Conservation (phyloP, 2,113 vertebrate species). For the Manacus vitellinus region DNA sequence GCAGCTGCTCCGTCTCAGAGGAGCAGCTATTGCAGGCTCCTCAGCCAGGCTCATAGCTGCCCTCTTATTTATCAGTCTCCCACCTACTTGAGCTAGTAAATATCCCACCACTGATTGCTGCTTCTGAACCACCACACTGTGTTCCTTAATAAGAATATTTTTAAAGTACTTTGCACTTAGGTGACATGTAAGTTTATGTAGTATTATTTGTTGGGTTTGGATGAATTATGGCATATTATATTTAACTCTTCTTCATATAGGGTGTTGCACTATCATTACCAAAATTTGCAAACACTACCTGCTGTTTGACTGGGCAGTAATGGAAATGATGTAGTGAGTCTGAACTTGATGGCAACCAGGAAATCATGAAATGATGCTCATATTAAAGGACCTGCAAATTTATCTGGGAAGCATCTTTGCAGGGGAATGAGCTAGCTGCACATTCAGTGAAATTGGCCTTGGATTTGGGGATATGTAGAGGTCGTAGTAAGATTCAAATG, state of each 20-base stretch:
- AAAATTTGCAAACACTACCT: background rate
- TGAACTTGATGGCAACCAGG: background rate
- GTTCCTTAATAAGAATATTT: background rate
- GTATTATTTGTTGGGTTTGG: background rate
- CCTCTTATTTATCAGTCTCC: background rate
- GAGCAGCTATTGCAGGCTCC: background rate
- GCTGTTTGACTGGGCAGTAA: background rate
- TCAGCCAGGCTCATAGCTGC: background rate
- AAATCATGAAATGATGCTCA: background rate
- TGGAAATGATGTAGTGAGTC: background rate
- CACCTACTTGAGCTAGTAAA: background rate
- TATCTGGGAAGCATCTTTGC: background rate
- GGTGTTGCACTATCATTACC: background rate
- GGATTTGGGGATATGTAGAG: background rate
- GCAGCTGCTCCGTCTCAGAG: background rate
- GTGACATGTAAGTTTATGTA: background rate
- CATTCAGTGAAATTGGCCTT: background rate
- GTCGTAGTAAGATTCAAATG: background rate
- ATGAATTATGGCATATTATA: background rate
- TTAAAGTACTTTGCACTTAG: background rate
- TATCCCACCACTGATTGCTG: background rate
- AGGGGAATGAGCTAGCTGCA: background rate
- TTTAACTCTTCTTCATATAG: background rate
- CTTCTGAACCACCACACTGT: background rate
- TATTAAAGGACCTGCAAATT: slow-evolving; percentile 7